A percentile compares a stretch with the other conserved stretches of the same genome.
phyloP scores from a whole-genome alignment of 2,888 invertebrate genomes.

The Caenorhabditis sulstoni region DNA sequence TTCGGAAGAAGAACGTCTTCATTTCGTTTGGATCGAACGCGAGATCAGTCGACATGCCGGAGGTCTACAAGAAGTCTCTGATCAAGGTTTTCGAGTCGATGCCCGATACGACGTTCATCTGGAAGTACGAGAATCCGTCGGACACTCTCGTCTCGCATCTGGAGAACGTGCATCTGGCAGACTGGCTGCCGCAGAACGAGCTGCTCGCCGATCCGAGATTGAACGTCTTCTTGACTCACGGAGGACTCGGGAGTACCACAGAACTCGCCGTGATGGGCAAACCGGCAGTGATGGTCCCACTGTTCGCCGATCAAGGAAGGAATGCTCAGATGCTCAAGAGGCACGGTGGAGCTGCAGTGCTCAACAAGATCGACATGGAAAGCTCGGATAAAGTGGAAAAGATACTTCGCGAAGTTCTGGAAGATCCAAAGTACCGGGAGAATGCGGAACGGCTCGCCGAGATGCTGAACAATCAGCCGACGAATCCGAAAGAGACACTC shows the following conservation, averaged over 20 bases:
- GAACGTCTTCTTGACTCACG: slow-evolving; percentile 31
- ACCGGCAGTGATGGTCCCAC: slow-evolving; percentile 52
- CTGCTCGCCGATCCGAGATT: slow-evolving; percentile 56
- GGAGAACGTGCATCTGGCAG: slow-evolving; percentile 61
- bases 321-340: slow-evolving; percentile 59
- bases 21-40: slow-evolving; percentile 44
- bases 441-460: slow-evolving; percentile 51
- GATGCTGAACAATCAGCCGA: slow-evolving; percentile 59
- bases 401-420: slow-evolving; percentile 56
- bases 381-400: slow-evolving; percentile 24
- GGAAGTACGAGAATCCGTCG: slow-evolving; percentile 64
- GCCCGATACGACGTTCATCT: slow-evolving; percentile 65
- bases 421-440: slow-evolving; percentile 41
- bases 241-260: slow-evolving; percentile 27
- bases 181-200: slow-evolving; percentile 70
- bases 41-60: slow-evolving; percentile 38
- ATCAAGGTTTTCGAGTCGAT: slow-evolving; percentile 52
- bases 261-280: slow-evolving; percentile 41
- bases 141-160: slow-evolving; percentile 29
- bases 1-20: slow-evolving; percentile 25
- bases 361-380: slow-evolving; percentile 59
- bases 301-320: slow-evolving; percentile 69
- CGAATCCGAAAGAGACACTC: slow-evolving; percentile 55
- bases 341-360: slow-evolving; percentile 51
- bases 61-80: slow-evolving; percentile 53